Conservation (phyloP, 1,140 invertebrate genomes). For the Pseudoatta argentina region DNA sequence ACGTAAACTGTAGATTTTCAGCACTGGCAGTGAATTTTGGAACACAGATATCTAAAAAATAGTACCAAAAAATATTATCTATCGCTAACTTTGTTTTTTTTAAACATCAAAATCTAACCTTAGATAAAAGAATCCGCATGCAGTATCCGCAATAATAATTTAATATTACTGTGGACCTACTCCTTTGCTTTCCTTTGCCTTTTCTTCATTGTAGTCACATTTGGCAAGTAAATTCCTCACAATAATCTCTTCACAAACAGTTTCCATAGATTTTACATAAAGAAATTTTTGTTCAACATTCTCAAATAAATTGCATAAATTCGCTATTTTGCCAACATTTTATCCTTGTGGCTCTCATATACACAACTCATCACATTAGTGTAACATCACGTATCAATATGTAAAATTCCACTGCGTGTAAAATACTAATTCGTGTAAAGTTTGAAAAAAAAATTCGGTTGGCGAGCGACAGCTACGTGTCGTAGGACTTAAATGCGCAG, state of each 20-base stretch:
- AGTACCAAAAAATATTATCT: too few species aligned
- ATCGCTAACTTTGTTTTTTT: too few species aligned
- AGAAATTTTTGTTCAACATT: neutral
- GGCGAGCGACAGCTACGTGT: neutral
- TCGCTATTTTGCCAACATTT: neutral
- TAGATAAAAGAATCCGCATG: too few species aligned
- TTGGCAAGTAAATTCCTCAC: neutral
- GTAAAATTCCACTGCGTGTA: neutral
- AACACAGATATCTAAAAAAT: too few species aligned
- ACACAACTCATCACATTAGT: neutral
- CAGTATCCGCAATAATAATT: neutral
- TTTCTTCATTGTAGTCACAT: constrained; percentile 1
- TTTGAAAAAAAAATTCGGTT: neutral
- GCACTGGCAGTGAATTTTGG: too few species aligned
- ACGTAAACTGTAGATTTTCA: too few species aligned
- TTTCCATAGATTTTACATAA: neutral
- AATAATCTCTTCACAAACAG: neutral
- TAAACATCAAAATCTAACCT: too few species aligned
- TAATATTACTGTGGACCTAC: neutral
- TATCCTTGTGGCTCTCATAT: too few species aligned
- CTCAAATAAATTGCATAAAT: neutral
- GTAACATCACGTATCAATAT: neutral
- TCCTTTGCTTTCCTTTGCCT: neutral
- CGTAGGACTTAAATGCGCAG: constrained; percentile 25
- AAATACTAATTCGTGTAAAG: neutral